These are phyloP conservation scores for Urocitellus parryii DNA, from an alignment of 2,113 vertebrate species.

Conservation along the genomic window DNA sequence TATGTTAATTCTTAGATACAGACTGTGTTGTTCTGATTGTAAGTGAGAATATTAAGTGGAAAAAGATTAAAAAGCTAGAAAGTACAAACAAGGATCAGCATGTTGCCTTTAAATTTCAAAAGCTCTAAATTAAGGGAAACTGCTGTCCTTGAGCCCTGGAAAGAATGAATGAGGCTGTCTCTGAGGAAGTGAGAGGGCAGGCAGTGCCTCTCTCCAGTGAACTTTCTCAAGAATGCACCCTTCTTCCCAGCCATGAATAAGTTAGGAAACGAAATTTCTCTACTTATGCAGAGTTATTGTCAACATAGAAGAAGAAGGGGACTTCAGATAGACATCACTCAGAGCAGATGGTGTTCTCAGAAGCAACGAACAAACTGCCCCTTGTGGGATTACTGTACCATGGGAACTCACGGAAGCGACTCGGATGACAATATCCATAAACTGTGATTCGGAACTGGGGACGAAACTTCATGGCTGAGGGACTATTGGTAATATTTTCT, in stretches of 20 bases:
- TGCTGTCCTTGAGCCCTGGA: background rate
- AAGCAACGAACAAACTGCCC: slow-evolving; percentile 20
- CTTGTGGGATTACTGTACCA: background rate
- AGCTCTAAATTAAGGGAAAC: slow-evolving; percentile 56
- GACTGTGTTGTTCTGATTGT: background rate
- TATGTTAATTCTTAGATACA: background rate
- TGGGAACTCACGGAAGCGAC: background rate
- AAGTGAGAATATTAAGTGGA: slow-evolving; percentile 37
- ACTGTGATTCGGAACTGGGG: background rate
- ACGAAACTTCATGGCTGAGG: background rate
- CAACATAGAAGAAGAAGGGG: background rate
- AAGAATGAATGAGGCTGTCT: slow-evolving; percentile 3
- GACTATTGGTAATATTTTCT: slow-evolving; percentile 14
- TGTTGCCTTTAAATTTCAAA: background rate
- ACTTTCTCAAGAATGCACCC: background rate
- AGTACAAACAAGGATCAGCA: slow-evolving; percentile 51
- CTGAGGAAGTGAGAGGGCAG: background rate
- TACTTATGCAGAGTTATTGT: slow-evolving; percentile 49
- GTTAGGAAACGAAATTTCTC: slow-evolving; percentile 70
- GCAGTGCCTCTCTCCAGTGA: background rate
- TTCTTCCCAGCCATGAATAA: slow-evolving; percentile 55
- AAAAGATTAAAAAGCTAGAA: slow-evolving; percentile 42
- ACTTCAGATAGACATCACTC: slow-evolving; percentile 30
- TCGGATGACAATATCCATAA: background rate
- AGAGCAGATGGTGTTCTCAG: slow-evolving; percentile 54